A percentile compares a stretch with the other conserved stretches of the same genome.
Evolutionary conservation across 1,140 invertebrate species (phyloP).

Genomic region (Atopsyche davidsoni): DNA sequence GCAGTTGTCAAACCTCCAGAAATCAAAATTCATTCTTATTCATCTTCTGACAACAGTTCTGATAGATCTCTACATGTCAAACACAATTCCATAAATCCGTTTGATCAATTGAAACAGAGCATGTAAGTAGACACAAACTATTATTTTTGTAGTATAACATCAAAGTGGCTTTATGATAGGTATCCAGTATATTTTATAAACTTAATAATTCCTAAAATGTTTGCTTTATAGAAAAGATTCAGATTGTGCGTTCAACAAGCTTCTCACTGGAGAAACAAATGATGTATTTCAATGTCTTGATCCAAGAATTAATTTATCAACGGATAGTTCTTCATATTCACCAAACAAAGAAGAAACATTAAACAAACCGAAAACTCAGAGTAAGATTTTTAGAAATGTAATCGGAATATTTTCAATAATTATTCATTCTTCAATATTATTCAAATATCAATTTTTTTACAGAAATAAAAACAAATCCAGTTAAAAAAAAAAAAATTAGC

Average conservation of each 20-base stretch:
- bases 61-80: conserved; percentile 18
- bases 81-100: conserved; percentile 11
- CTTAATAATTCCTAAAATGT: not conserved
- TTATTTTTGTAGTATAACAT: not conserved
- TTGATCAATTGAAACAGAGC: conserved; percentile 10
- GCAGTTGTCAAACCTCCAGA: not conserved
- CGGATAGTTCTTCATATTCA: conserved; percentile 5
- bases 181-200: not conserved
- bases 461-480: no score
- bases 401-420: no score
- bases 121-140: conserved; percentile 4
- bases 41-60: conserved; percentile 11
- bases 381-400: no score
- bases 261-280: not conserved
- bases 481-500: no score
- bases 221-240: conserved; percentile 4
- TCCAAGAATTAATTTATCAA: conserved; percentile 6
- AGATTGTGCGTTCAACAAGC: not conserved
- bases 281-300: not conserved
- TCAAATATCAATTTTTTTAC: no score
- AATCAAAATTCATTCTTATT: no score
- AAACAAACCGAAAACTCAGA: no score
- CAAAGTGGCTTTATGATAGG: not conserved
- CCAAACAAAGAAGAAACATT: not conserved
- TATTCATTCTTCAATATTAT: no score